Conservation (phyloP, 2,113 vertebrate genomes). For the Ochotona curzoniae region DNA sequence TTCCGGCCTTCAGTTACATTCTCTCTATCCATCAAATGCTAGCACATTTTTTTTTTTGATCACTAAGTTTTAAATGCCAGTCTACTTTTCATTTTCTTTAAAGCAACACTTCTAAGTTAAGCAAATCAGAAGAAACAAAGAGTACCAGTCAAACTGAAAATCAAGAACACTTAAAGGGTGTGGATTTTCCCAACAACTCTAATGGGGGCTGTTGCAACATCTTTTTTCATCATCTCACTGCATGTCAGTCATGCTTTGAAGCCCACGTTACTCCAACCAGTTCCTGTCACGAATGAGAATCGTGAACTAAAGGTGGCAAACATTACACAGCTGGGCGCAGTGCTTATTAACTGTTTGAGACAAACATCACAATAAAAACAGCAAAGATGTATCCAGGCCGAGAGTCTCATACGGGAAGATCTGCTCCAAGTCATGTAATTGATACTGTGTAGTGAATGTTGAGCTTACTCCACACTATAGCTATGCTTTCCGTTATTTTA, state of each 20-base stretch:
- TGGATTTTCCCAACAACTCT: constrained; percentile 78
- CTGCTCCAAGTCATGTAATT: neutral
- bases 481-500: neutral
- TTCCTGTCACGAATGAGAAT: constrained; percentile 65
- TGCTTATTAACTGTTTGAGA: neutral
- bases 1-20: constrained; percentile 18
- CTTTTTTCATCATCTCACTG: constrained; percentile 67
- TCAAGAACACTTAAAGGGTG: constrained; percentile 55
- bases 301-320: constrained; percentile 25
- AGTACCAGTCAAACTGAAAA: constrained; percentile 81
- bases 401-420: neutral
- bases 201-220: constrained; percentile 70
- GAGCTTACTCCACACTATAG: neutral
- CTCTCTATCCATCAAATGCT: constrained; percentile 43
- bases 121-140: constrained; percentile 53
- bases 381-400: neutral
- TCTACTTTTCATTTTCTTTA: constrained; percentile 62
- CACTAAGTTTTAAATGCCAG: neutral
- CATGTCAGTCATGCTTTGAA: constrained; percentile 74
- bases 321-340: constrained; percentile 7
- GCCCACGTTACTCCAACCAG: constrained; percentile 72
- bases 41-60: neutral
- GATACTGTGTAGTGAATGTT: neutral
- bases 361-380: constrained; percentile 3
- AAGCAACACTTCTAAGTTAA: constrained; percentile 53